A percentile compares a stretch with the other conserved stretches of the same genome.
Conservation (phyloP, 1,140 invertebrate genomes). For the Drosophila nebulosa region DNA sequence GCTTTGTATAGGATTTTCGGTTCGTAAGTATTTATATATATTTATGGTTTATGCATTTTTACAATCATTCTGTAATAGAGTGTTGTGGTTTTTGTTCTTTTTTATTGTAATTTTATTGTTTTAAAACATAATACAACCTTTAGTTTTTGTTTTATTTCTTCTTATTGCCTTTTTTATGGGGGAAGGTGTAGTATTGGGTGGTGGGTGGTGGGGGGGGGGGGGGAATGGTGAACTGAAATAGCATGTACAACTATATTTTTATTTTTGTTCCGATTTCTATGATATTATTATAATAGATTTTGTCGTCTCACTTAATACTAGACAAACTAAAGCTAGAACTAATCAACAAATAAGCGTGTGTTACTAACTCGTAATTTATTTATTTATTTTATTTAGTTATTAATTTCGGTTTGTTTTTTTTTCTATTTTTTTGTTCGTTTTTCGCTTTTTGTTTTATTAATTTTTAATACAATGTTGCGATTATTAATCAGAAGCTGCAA, state of each 20-base stretch:
- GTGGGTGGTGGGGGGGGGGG: neutral
- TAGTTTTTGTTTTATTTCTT: constrained; percentile 44
- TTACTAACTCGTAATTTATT: constrained; percentile 71
- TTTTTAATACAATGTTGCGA: constrained; percentile 69
- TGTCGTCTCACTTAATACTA: constrained; percentile 61
- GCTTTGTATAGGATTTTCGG: constrained; percentile 50
- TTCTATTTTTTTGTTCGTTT: constrained; percentile 4
- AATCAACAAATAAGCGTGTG: constrained; percentile 81
- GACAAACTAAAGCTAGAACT: constrained; percentile 78
- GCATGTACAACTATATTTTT: constrained; percentile 30
- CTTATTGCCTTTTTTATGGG: constrained; percentile 33
- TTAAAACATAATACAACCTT: constrained; percentile 77
- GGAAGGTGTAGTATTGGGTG: neutral
- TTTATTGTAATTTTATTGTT: constrained; percentile 26
- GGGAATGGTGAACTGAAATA: constrained; percentile 31
- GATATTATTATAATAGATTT: constrained; percentile 43
- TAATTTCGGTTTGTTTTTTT: constrained; percentile 19
- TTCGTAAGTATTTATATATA: constrained; percentile 30
- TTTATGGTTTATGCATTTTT: constrained; percentile 21
- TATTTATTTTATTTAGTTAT: constrained; percentile 1
- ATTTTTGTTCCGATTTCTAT: constrained; percentile 36
- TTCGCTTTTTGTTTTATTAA: neutral
- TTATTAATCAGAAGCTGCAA: constrained; percentile 72
- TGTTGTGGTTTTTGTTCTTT: constrained; percentile 2
- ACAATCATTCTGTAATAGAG: constrained; percentile 12